Evolutionary conservation across 2,888 invertebrate genomes (phyloP), one percentile per base, ranked within the genome.

Genomic region (Proisotoma minuta): DNA sequence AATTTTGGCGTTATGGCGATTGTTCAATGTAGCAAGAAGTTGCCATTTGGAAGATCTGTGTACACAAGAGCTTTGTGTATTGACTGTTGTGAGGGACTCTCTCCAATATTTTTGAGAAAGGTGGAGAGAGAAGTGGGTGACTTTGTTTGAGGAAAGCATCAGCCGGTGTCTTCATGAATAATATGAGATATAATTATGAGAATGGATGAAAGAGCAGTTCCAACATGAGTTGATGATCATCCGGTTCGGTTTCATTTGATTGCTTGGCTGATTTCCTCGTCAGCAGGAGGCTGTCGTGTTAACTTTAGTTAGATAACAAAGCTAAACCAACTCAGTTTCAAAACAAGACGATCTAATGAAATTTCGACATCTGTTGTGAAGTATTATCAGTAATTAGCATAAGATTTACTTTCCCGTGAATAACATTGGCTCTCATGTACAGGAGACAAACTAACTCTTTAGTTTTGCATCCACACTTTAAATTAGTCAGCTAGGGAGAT

Each of bases 311-410:
- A 22, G 29, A 48, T 49, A 57, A 49, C 57, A 57, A 57, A 49
- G 47, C 34, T 5, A 58, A 39, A 34, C 40, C 29, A 49, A 62
- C 52, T 20, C 51, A 27, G 54, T 40, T 59, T 56, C 54, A 69
- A 66, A 69, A 69, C 69, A 66, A 69, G 69, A 65, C 57, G 61
- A 66, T 66, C 66, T 70, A 67, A 69, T 69, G 71, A 69, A 71
- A 69, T 71, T 70, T 69, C 71, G 63, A 72, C 73, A 73, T 71
- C 71, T 73, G 73, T 70, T 73, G 70, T 72, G 64, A 71, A 71
- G 71, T 68, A 73, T 73, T 73, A 73, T 73, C 72, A 73, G 73
- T 73, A 71, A 73, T 73, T 73, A 73, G 72, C 73, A 73, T 73
- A 73, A 71, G 72, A 73, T 69, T 70, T 72, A 73, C 73, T 71